Conservation (phyloP, 2,888 invertebrate species). For the Pachydiplax longipennis region DNA sequence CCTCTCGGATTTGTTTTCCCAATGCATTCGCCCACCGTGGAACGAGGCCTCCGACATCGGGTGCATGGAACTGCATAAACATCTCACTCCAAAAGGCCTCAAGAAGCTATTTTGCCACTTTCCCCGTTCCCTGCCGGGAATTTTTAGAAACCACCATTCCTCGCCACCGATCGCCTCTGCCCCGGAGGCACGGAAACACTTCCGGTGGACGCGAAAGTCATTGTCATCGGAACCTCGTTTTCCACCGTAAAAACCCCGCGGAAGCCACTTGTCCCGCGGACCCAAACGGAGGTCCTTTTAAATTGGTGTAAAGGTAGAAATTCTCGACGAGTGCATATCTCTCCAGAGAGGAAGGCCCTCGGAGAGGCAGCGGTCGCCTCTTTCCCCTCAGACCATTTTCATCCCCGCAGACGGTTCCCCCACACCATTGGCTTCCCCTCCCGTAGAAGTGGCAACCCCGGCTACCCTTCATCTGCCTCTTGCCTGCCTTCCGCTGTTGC, state of each 20-base stretch:
- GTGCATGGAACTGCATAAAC: too few relatives aligned
- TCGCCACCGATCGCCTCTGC: background rate
- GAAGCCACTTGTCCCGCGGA: background rate
- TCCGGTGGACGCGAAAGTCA: background rate
- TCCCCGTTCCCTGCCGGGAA: too few relatives aligned
- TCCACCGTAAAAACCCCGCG: background rate
- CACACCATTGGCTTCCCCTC: background rate
- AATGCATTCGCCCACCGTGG: too few relatives aligned
- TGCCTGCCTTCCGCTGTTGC: conserved; percentile 24
- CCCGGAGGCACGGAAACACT: background rate
- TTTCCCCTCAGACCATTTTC: background rate
- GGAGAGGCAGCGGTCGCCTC: background rate
- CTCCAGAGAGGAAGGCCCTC: background rate
- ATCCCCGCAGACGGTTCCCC: conserved; percentile 25
- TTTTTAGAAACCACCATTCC: background rate
- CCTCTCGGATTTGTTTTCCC: background rate
- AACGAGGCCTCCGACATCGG: too few relatives aligned
- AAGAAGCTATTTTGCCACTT: too few relatives aligned
- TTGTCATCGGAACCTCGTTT: background rate
- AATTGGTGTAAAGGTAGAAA: background rate
- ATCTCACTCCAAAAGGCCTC: too few relatives aligned
- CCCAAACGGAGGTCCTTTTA: background rate
- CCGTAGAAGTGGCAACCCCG: conserved; percentile 25
- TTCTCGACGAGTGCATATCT: background rate
- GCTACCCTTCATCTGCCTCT: conserved; percentile 10